These are phyloP conservation scores for Mythimna pallens DNA, from an alignment of 2,888 invertebrate genomes.

Conservation along the genomic window DNA sequence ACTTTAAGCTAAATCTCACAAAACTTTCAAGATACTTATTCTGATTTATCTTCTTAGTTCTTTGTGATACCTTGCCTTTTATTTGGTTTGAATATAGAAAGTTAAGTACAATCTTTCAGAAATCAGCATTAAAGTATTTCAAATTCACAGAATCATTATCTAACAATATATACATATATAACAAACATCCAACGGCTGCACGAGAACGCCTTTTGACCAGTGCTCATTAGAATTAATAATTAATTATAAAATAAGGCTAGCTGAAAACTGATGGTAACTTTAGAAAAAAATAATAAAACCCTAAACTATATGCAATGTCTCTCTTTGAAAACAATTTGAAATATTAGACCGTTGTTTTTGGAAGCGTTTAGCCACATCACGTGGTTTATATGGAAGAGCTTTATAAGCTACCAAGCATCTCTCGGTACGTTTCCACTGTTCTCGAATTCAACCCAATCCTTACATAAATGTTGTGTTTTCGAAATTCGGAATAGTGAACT, in stretches of 20 bases:
- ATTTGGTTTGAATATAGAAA: conserved; percentile 29
- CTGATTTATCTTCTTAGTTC: conserved; percentile 28
- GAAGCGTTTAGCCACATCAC: conserved; percentile 69
- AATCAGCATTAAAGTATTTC: conserved; percentile 38
- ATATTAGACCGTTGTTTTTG: conserved; percentile 75
- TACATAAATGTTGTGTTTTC: conserved; percentile 21
- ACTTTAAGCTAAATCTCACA: conserved; percentile 26
- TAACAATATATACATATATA: conserved; percentile 74
- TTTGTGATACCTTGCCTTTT: conserved; percentile 28
- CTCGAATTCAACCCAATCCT: conserved; percentile 28
- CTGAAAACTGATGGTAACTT: conserved; percentile 90
- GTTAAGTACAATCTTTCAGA: conserved; percentile 54
- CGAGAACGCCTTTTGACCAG: conserved; percentile 84
- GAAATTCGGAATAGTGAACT: conserved; percentile 41
- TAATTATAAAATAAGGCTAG: conserved; percentile 86
- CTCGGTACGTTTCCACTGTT: conserved; percentile 38
- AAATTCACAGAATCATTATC: conserved; percentile 42
- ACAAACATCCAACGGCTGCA: conserved; percentile 67
- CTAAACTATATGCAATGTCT: conserved; percentile 86
- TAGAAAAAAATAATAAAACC: conserved; percentile 82
- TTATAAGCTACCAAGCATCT: conserved; percentile 57
- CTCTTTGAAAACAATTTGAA: conserved; percentile 75
- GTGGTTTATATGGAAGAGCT: conserved; percentile 61
- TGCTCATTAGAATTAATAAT: conserved; percentile 79
- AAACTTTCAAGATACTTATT: conserved; percentile 31